Percentiles rank a stretch among this genome's conserved stretches.
Conservation (phyloP, 2,797 vertebrate genomes). For the Acipenser oxyrinchus region DNA sequence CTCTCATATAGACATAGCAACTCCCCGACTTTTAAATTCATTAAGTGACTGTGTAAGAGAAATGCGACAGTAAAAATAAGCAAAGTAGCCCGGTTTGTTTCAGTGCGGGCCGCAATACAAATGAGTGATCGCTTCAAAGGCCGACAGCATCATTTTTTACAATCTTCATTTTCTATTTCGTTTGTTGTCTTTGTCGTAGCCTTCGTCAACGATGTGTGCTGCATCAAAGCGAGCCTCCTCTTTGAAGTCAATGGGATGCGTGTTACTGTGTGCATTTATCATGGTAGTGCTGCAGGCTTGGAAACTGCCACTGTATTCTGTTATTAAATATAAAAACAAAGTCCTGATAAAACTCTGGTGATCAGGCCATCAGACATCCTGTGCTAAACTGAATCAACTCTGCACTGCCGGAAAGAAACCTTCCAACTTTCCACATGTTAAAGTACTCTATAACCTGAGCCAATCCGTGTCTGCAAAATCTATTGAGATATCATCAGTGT, state of each 20-base stretch:
- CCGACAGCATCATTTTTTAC: not conserved
- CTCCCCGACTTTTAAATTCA: no score
- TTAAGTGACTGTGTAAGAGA: not conserved
- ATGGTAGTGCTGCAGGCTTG: not conserved
- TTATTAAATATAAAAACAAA: no score
- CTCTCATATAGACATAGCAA: no score
- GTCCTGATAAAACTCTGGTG: no score
- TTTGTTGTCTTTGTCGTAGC: not conserved
- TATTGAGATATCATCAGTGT: no score
- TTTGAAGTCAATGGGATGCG: conserved; percentile 9
- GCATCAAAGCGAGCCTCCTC: not conserved
- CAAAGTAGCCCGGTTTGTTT: conserved; percentile 1
- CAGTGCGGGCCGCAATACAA: not conserved
- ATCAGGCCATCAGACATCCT: no score
- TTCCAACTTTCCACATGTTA: no score
- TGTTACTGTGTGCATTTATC: conserved; percentile 9
- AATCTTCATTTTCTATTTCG: not conserved
- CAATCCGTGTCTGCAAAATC: no score
- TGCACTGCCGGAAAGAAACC: no score
- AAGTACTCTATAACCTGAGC: no score
- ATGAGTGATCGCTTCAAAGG: not conserved
- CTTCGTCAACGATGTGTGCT: not conserved
- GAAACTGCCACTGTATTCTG: no score
- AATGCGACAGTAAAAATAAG: not conserved
- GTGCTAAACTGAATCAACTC: no score